Percentiles rank a stretch among this genome's conserved stretches.
These are phyloP conservation scores for Balaenoptera acutorostrata DNA, from an alignment of 2,113 vertebrate genomes.

Conservation along the genomic window DNA sequence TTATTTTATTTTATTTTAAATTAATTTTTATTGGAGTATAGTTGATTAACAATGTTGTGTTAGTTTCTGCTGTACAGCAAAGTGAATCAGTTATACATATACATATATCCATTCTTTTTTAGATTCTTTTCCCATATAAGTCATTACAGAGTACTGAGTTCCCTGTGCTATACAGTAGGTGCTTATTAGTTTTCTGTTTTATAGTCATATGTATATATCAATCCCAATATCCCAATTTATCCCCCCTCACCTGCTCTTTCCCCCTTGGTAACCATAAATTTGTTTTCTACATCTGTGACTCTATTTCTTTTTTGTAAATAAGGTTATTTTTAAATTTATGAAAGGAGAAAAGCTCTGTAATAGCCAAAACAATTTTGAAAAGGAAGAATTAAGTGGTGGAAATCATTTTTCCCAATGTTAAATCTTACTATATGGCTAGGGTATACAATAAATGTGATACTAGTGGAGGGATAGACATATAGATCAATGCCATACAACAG, in stretches of 20 bases:
- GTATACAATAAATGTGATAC: not conserved
- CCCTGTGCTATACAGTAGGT: not conserved
- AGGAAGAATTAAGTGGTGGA: not conserved
- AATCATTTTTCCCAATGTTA: not conserved
- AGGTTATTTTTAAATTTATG: not conserved
- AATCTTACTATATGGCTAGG: not conserved
- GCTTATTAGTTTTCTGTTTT: not conserved
- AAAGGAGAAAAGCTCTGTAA: not conserved
- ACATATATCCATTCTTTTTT: not conserved
- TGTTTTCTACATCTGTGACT: not conserved
- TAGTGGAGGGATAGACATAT: not conserved
- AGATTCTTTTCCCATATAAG: not conserved
- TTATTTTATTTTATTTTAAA: not conserved
- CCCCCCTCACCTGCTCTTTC: accelerated
- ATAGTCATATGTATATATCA: not conserved
- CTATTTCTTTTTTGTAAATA: not conserved
- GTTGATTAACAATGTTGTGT: not conserved
- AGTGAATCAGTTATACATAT: not conserved
- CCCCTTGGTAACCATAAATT: not conserved
- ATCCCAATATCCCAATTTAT: not conserved
- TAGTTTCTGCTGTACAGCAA: not conserved
- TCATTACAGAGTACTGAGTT: not conserved
- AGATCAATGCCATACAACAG: not conserved
- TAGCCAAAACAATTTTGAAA: not conserved
- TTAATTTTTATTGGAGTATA: not conserved